phyloP scores from a whole-genome alignment of 2,888 invertebrate genomes.

The Rotaria magnacalcarata region DNA sequence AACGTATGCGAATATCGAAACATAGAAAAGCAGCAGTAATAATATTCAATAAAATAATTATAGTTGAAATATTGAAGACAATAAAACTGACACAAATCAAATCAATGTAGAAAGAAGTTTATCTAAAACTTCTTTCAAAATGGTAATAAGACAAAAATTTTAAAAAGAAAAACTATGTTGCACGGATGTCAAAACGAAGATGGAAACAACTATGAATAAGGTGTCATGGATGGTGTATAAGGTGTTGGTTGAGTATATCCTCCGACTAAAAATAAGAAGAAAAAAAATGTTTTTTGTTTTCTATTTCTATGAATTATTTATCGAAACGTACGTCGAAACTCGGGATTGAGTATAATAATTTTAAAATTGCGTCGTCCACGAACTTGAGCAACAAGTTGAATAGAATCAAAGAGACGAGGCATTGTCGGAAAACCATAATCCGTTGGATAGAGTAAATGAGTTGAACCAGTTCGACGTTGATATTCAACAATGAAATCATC shows the following conservation, averaged over 20 bases:
- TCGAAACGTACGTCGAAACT: background rate
- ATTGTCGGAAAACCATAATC: slow-evolving; percentile 13
- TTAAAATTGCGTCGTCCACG: background rate
- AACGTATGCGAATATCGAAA: background rate
- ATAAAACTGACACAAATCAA: background rate
- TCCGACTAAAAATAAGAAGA: background rate
- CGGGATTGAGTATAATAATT: background rate
- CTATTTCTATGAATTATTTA: background rate
- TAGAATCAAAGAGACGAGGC: slow-evolving; percentile 3
- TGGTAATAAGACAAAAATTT: background rate
- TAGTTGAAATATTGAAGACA: background rate
- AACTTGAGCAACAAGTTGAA: slow-evolving; percentile 14
- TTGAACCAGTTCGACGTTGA: slow-evolving; percentile 24
- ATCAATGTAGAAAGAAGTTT: background rate
- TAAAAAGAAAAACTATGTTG: background rate
- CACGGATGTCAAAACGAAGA: background rate
- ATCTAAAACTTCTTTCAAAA: background rate
- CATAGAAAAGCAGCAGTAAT: slow-evolving; percentile 7
- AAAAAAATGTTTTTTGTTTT: no score
- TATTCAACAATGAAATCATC: slow-evolving; percentile 27
- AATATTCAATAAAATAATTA: background rate
- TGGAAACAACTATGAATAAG: background rate
- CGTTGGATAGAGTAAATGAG: slow-evolving; percentile 17
- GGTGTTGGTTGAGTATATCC: slow-evolving; percentile 14
- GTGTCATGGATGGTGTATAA: background rate